Evolutionary conservation across 2,888 invertebrate genomes (phyloP), one percentile per base, ranked within the genome.

Genomic region (Melieria crassipennis): DNA sequence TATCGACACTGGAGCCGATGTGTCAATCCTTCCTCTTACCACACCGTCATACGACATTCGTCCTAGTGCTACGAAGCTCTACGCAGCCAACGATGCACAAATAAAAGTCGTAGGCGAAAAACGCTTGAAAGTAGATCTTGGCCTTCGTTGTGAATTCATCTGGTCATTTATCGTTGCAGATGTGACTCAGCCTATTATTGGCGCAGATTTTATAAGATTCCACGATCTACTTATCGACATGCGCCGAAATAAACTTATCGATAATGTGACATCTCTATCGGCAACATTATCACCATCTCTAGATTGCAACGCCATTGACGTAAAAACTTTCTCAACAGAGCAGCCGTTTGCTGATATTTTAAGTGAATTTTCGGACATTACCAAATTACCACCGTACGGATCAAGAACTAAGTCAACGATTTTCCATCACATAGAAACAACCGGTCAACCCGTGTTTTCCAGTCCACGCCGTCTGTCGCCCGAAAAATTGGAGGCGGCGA

Each of bases 381-480:
- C 73, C 9, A 13, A 7, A 57, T 61, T 73, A 13, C 30, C 43
- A n/a, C 60, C 66, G n/a, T 58, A 45, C 11, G 71, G 69, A 10
- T 56, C 9, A 68, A 43, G 4, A 43, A 64, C 61, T 4, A 70
- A 70, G 57, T 68, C 71, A 42, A 52, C 62, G 13, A 67, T 70
- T 60, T 48, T 47, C 9, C 61, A 65, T 5, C 52, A 55, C 42
- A 67, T 71, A 42, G 65, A 67, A 16, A 72, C 69, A 6, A 70
- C 55, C 0, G 72, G 67, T 3, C 67, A 67, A 50, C 47, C 68
- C 68, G 47, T 42, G 9, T 74, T 70, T 63, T 68, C 57, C n/a
- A 61, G 65, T 5, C 58, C 69, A 7, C 76, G 80, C 30, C 72
- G 75, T 10, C 73, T 87, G 1, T 79, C 81, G 4, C 84, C 83